These are phyloP conservation scores for Drosophila dunni DNA, from an alignment of 1,140 invertebrate species.

Conservation along the genomic window DNA sequence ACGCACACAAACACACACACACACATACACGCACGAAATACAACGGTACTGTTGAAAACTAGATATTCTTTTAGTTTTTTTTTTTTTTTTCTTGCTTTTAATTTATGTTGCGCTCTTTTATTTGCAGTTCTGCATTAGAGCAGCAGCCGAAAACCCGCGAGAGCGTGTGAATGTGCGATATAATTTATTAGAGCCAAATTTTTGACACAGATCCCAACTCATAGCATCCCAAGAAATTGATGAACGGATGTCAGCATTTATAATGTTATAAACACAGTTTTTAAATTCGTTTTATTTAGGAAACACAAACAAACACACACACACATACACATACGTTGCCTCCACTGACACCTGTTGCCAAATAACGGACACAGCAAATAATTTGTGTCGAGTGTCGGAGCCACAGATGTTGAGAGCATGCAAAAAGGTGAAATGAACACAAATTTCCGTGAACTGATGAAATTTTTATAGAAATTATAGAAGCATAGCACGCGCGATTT, in stretches of 20 bases:
- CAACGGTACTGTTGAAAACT: constrained; percentile 60
- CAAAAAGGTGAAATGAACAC: constrained; percentile 35
- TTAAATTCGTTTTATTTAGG: constrained; percentile 24
- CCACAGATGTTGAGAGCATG: constrained; percentile 58
- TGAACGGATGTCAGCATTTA: constrained; percentile 2
- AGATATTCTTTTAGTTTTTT: constrained; percentile 62
- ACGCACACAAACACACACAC: constrained; percentile 54
- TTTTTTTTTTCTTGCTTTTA: constrained; percentile 1
- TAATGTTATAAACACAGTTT: constrained; percentile 56
- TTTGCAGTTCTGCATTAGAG: constrained; percentile 67
- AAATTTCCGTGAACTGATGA: constrained; percentile 10
- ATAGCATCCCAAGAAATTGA: neutral
- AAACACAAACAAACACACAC: constrained; percentile 11
- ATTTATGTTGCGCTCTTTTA: constrained; percentile 27
- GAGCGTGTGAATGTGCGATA: constrained; percentile 62
- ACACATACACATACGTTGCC: constrained; percentile 11
- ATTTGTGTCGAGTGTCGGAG: constrained; percentile 23
- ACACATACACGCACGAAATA: constrained; percentile 45
- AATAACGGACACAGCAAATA: constrained; percentile 42
- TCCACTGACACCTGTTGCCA: constrained; percentile 68
- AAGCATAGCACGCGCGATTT: constrained; percentile 63
- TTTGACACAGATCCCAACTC: constrained; percentile 54
- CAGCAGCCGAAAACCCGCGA: constrained; percentile 37
- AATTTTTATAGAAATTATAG: constrained; percentile 49
- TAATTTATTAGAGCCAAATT: constrained; percentile 77